Conservation (phyloP, 2,797 vertebrate species). For the Rachycentron canadum region DNA sequence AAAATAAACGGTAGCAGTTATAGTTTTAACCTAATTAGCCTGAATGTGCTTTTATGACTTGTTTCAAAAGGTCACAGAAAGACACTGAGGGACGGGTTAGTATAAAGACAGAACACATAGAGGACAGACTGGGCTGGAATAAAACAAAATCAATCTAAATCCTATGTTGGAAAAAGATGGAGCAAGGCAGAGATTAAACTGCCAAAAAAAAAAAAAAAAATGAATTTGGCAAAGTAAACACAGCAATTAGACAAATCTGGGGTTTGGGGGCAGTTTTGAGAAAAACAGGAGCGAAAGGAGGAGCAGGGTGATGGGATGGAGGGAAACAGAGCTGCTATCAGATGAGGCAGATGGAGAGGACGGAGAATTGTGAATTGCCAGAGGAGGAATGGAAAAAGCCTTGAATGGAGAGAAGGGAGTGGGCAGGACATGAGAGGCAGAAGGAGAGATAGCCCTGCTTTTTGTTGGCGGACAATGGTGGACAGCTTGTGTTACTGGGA, state of each 20-base stretch:
- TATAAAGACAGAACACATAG: neutral
- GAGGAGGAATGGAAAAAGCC: conserved; percentile 44
- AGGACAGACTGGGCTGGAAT: conserved; percentile 14
- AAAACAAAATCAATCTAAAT: conserved; percentile 48
- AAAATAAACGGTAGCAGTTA: neutral
- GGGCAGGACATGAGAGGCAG: conserved; percentile 42
- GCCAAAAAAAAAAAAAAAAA: neutral
- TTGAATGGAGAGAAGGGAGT: conserved; percentile 35
- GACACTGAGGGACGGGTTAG: neutral
- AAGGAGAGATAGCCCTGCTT: conserved; percentile 25
- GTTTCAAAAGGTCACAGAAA: neutral
- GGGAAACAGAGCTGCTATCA: conserved; percentile 49
- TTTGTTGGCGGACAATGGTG: conserved; percentile 41
- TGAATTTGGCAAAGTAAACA: neutral
- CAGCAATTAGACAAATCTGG: neutral
- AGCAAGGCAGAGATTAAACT: conserved; percentile 9
- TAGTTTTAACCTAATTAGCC: neutral
- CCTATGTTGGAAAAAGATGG: neutral
- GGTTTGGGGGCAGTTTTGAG: neutral
- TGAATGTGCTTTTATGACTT: neutral
- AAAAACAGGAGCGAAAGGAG: neutral
- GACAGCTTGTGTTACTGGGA: conserved; percentile 58
- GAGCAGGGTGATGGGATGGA: conserved; percentile 32
- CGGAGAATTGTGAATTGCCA: conserved; percentile 45
- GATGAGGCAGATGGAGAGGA: conserved; percentile 59